Evolutionary conservation across 2,797 vertebrate genomes (phyloP), one percentile per base, ranked within the genome.

Genomic region (Amniataba percoides): DNA sequence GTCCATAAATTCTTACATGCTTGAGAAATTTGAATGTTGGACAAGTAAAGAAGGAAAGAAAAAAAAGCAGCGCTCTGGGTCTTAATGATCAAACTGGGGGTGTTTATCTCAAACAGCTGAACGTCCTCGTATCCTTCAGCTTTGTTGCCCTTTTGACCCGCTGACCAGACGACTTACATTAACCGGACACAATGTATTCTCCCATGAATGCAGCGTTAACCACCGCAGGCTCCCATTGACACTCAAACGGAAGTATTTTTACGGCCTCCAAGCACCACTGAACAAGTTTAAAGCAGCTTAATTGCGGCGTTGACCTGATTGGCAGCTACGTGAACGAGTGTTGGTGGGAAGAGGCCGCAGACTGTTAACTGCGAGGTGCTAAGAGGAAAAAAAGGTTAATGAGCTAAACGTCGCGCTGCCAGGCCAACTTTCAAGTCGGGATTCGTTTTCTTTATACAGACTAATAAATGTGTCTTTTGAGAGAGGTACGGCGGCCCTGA

Each of bases 271-370:
- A 92, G 88, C 89, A 80, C 87, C 89, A 86, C 66, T 93, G 92
- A 93, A 76, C 91, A 92, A 77, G 86, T 93, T 93, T 92, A 92
- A 92, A 93, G 91, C 88, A 58, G 87, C 52, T 89, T 90, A 88
- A 93, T 89, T 92, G 87, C 73, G 34, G 86, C 25, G 76, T 79
- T 87, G 90, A 85, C 89, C 92, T 88, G 87, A 91, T 85, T 87
- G 88, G 84, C 78, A 81, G 87, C 84, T 71, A 61, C 65, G 34
- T 80, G 71, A 84, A 87, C 85, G 88, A 74, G 82, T 80, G 55
- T 78, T 82, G 73, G 80, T 84, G 86, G 75, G 85, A 90, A 80
- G 85, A 90, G 85, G 84, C 89, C 87, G 49, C 83, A 71, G 79
- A 34, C 87, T 66, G 78, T 89, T 87, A 85, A 90, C 83, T 81